A percentile compares a stretch with the other conserved stretches of the same genome.
Conservation (phyloP, 2,797 vertebrate genomes). For the Ispidina lecontei region DNA sequence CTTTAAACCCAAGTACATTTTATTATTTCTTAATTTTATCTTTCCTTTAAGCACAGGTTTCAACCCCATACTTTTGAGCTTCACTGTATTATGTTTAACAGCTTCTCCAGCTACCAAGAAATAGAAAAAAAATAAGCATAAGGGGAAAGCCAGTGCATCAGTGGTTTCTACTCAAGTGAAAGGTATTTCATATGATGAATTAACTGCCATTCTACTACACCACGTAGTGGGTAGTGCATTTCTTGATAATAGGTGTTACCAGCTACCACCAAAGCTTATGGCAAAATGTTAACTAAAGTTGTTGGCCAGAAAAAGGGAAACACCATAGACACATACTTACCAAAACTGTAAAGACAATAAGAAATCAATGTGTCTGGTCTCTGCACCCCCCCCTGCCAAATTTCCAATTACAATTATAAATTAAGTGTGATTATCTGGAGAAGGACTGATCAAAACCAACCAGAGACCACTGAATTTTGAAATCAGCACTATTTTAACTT, state of each 20-base stretch:
- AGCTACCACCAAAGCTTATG: neutral
- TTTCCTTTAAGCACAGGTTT: neutral
- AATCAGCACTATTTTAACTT: neutral
- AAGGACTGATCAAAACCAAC: neutral
- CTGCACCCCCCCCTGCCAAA: neutral
- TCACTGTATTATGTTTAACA: neutral
- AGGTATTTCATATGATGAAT: neutral
- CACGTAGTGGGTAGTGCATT: neutral
- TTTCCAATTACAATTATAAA: neutral
- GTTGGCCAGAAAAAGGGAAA: neutral
- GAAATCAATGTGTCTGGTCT: neutral
- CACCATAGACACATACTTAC: neutral
- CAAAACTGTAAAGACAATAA: neutral
- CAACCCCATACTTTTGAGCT: neutral
- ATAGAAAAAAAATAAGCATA: neutral
- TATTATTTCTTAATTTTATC: neutral
- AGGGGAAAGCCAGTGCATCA: neutral
- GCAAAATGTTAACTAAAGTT: neutral
- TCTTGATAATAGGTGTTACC: neutral
- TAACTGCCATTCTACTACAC: neutral
- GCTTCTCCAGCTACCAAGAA: neutral
- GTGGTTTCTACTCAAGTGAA: neutral
- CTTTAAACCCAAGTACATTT: neutral
- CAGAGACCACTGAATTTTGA: neutral
- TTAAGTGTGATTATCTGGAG: neutral